phyloP scores from a whole-genome alignment of 2,797 vertebrate species.

The Pantherophis alleghaniensis region DNA sequence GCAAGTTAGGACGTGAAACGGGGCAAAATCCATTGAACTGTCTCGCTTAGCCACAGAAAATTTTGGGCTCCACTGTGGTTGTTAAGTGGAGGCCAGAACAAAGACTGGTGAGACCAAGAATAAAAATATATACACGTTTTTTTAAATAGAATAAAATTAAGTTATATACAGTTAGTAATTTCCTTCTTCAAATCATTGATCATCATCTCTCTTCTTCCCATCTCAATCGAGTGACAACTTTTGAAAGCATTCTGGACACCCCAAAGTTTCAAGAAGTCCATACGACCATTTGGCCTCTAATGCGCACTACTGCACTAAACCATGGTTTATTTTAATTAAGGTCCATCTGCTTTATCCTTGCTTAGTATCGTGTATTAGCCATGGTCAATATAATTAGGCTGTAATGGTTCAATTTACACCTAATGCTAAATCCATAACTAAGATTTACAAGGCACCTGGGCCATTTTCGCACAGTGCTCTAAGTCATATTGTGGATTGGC shows the following conservation, averaged over 20 bases:
- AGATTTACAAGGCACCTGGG: background rate
- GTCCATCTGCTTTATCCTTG: background rate
- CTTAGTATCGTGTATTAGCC: background rate
- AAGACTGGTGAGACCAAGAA: background rate
- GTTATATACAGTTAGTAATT: background rate
- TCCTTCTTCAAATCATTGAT: background rate
- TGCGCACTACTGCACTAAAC: background rate
- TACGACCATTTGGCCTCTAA: background rate
- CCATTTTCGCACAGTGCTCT: background rate
- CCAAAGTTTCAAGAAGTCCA: background rate
- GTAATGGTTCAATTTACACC: background rate
- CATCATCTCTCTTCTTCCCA: background rate
- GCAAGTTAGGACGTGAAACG: background rate
- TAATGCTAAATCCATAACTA: background rate
- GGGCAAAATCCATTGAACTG: background rate
- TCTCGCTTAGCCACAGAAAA: background rate
- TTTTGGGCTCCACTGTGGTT: background rate
- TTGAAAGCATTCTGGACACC: background rate
- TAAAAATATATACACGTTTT: background rate
- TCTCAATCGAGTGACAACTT: background rate
- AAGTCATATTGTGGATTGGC: background rate
- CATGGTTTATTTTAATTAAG: background rate
- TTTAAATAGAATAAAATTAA: background rate
- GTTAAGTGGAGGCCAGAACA: background rate
- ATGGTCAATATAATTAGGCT: background rate